Evolutionary conservation across 2,113 vertebrate species (phyloP).

Genomic region (Triplophysa tibetana): DNA sequence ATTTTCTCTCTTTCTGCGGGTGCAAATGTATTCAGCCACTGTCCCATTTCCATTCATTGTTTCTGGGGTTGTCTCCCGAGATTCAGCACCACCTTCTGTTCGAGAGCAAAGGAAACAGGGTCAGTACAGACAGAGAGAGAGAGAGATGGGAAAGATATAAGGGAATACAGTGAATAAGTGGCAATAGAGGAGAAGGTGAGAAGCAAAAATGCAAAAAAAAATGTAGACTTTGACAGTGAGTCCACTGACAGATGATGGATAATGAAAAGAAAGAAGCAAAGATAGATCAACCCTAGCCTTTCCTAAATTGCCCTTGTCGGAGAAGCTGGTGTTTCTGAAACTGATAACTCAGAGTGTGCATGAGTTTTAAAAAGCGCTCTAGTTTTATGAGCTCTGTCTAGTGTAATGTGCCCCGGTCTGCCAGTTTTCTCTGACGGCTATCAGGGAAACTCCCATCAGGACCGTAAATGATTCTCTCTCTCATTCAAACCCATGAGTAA

Average conservation of each 20-base stretch:
- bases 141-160: not conserved
- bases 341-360: not conserved
- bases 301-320: not conserved
- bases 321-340: not conserved
- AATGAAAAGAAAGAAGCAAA: not conserved
- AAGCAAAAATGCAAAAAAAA: constrained; percentile 1
- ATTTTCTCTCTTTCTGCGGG: constrained; percentile 36
- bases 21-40: constrained; percentile 69
- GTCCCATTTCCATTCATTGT: constrained; percentile 71
- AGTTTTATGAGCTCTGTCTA: constrained; percentile 53
- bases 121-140: constrained; percentile 41
- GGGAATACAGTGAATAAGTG: not conserved
- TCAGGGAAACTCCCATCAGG: constrained; percentile 42
- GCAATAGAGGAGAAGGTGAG: not conserved
- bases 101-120: constrained; percentile 59
- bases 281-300: not conserved
- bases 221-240: not conserved
- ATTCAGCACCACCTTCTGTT: constrained; percentile 40
- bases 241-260: not conserved
- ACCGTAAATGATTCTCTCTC: not conserved
- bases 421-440: constrained; percentile 46
- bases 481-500: too few relatives aligned
- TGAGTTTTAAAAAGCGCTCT: constrained; percentile 47
- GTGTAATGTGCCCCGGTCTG: constrained; percentile 48
- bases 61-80: constrained; percentile 57